Percentiles rank a stretch among this genome's conserved stretches.
Conservation (phyloP, 2,888 invertebrate species). For the Nycteola revayana region DNA sequence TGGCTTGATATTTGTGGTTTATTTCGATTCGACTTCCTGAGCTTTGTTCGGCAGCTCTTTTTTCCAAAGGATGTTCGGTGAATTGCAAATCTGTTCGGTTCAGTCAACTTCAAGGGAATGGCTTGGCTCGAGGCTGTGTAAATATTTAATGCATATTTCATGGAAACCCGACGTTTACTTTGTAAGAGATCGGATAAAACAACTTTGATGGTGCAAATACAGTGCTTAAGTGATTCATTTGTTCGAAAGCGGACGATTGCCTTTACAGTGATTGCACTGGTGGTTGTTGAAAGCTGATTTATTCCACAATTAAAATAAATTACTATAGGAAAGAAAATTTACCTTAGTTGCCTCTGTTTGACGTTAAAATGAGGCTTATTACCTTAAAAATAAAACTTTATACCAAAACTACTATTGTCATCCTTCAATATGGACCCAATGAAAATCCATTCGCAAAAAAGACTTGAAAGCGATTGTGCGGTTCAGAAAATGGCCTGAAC, state of each 20-base stretch:
- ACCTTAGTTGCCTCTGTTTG: too few relatives aligned
- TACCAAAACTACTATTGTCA: too few relatives aligned
- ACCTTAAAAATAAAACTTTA: too few relatives aligned
- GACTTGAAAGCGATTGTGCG: too few relatives aligned
- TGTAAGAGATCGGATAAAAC: slow-evolving; percentile 67
- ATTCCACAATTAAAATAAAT: too few relatives aligned
- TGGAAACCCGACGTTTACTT: slow-evolving; percentile 67
- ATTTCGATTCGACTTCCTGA: slow-evolving; percentile 61
- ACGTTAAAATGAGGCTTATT: too few relatives aligned
- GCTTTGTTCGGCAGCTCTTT: slow-evolving; percentile 65
- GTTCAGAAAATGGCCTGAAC: too few relatives aligned
- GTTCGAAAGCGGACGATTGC: slow-evolving; percentile 23
- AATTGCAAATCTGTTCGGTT: slow-evolving; percentile 77
- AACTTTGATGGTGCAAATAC: slow-evolving; percentile 49
- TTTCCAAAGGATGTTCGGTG: slow-evolving; percentile 73
- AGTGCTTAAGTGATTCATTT: slow-evolving; percentile 32
- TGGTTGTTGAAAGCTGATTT: too few relatives aligned
- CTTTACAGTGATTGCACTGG: too few relatives aligned
- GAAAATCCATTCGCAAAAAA: too few relatives aligned
- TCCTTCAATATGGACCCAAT: too few relatives aligned
- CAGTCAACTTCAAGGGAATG: slow-evolving; percentile 72
- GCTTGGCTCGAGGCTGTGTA: slow-evolving; percentile 65
- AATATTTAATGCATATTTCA: slow-evolving; percentile 81
- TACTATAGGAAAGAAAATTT: too few relatives aligned
- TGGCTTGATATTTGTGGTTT: slow-evolving; percentile 60